These are phyloP conservation scores for Drosophila glabriapex DNA, from an alignment of 2,888 invertebrate species.

Conservation along the genomic window DNA sequence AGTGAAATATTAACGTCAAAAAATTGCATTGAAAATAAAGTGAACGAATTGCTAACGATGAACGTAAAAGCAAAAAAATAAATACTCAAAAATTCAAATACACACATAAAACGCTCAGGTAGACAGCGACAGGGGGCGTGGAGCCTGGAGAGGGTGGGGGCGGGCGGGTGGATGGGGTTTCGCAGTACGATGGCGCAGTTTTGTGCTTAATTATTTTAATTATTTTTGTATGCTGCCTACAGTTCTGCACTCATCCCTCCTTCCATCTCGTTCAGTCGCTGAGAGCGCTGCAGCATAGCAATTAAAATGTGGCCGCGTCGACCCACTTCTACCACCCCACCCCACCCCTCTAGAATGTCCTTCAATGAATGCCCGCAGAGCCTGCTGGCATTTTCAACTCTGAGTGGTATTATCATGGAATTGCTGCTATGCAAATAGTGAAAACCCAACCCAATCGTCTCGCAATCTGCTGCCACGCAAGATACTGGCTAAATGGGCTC, in stretches of 20 bases:
- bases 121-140: slow-evolving; percentile 22
- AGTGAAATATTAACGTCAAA: slow-evolving; percentile 42
- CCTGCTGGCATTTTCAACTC: slow-evolving; percentile 36
- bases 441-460: slow-evolving; percentile 22
- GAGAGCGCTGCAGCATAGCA: slow-evolving; percentile 54
- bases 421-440: slow-evolving; percentile 76
- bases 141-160: neutral
- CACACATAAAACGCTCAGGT: slow-evolving; percentile 26
- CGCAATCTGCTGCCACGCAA: slow-evolving; percentile 26
- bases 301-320: slow-evolving; percentile 62
- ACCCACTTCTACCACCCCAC: neutral
- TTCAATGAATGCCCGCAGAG: slow-evolving; percentile 57
- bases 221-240: slow-evolving; percentile 71
- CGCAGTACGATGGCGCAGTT: slow-evolving; percentile 59
- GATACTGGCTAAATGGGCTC: slow-evolving; percentile 20
- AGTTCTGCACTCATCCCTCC: slow-evolving; percentile 37
- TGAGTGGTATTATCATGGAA: slow-evolving; percentile 57
- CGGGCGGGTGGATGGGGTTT: neutral
- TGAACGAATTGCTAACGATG: slow-evolving; percentile 36
- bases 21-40: slow-evolving; percentile 51
- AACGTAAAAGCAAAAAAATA: slow-evolving; percentile 9
- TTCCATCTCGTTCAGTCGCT: neutral
- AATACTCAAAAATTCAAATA: neutral
- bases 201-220: slow-evolving; percentile 77
- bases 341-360: slow-evolving; percentile 30